phyloP scores from a whole-genome alignment of 2,888 invertebrate species.

The Drosophila pseudotalamancana region DNA sequence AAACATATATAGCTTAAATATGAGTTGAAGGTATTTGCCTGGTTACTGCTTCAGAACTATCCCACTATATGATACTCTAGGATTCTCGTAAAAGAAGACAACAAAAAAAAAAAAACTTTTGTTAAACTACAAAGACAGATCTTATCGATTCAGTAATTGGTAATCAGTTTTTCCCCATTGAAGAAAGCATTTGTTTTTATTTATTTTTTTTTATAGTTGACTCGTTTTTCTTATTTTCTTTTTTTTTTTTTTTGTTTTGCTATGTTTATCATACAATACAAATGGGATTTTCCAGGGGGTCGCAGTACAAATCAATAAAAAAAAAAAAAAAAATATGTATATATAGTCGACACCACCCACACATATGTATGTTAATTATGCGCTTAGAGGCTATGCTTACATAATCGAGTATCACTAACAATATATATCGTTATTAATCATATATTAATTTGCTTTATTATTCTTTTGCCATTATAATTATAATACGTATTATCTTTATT shows the following conservation, averaged over 20 bases:
- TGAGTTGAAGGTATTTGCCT: slow-evolving; percentile 77
- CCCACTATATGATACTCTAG: slow-evolving; percentile 68
- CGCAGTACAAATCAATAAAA: slow-evolving; percentile 12
- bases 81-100: slow-evolving; percentile 42
- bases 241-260: slow-evolving; percentile 12
- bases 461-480: slow-evolving; percentile 27
- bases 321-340: slow-evolving; percentile 32
- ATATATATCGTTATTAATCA: slow-evolving; percentile 67
- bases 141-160: slow-evolving; percentile 27
- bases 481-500: slow-evolving; percentile 19
- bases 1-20: slow-evolving; percentile 77
- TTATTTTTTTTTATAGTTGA: slow-evolving; percentile 46
- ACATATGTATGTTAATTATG: slow-evolving; percentile 44
- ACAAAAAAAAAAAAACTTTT: slow-evolving; percentile 23
- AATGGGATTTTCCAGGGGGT: slow-evolving; percentile 13
- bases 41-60: slow-evolving; percentile 72
- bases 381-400: slow-evolving; percentile 70
- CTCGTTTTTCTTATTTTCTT: slow-evolving; percentile 39
- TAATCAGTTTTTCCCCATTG: slow-evolving; percentile 34
- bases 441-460: slow-evolving; percentile 42
- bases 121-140: slow-evolving; percentile 38
- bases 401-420: slow-evolving; percentile 76
- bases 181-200: slow-evolving; percentile 48
- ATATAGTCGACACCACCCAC: slow-evolving; percentile 15
- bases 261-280: slow-evolving; percentile 52